Evolutionary conservation across 2,797 vertebrate species (phyloP), one percentile per base, ranked within the genome.

Genomic region (Strix occidentalis): DNA sequence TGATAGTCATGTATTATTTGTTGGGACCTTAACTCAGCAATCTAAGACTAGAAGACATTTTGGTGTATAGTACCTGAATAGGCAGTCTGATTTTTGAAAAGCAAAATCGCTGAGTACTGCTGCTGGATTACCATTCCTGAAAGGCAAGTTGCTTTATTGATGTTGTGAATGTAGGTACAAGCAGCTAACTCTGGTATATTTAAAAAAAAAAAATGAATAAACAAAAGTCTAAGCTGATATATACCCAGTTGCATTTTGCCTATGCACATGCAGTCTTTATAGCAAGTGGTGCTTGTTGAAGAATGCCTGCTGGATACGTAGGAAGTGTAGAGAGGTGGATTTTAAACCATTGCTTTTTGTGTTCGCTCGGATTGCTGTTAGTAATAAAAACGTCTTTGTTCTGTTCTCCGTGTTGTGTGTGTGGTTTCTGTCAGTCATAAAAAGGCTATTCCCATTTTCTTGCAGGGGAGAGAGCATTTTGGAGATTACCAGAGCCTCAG

Each of bases 201-300:
- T 35, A 35, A 35, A 35, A 35, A 78, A 78, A 61, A 63, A 56
- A 53, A 13, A 3, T 3, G 14, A 48, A 7, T 5, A 41, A 39
- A 65, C 64, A 45, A 18, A 26, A 0, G 1, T 35, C 41, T 48
- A 2, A 10, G 1, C n/a, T 64, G 37, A 16, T 48, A 25, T 69
- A 31, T 79, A 63, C 31, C 11, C 14, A 13, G 31, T 21, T 87
- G 39, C 1, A 0, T 87, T 84, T 91, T 76, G 53, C 50, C 21
- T 39, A 5, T 13, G 25, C 2, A 1, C 29, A 5, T 13, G 37
- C 16, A 26, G 9, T 13, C 53, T 84, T 64, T 28, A 8, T 15
- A 74, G 43, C n/a, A 29, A 23, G 6, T 4, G 7, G 11, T 64
- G 28, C 68, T 84, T 61, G 29, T 50, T 66, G 23, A 70, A 35